Conservation (phyloP, 1,140 invertebrate species). For the Lucilia sericata region DNA sequence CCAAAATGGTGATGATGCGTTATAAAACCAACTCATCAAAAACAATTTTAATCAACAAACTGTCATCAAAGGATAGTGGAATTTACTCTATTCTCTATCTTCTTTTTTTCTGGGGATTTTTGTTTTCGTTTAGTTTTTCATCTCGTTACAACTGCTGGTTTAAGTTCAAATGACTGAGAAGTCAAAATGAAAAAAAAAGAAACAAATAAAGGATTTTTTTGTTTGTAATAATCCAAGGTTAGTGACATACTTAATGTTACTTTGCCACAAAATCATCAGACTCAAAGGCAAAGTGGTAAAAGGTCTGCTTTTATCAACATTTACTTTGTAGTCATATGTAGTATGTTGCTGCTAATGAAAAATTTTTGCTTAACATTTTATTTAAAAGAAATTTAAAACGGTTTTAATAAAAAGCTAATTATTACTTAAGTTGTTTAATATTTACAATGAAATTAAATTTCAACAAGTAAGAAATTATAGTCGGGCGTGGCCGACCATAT, state of each 20-base stretch:
- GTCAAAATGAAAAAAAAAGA: background rate
- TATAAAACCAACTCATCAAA: constrained; percentile 14
- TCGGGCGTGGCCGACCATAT: too few relatives aligned
- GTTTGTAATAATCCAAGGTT: background rate
- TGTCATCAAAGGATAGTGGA: constrained; percentile 4
- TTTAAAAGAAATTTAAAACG: too few relatives aligned
- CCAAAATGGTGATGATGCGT: constrained; percentile 9
- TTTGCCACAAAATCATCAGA: background rate
- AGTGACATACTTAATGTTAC: background rate
- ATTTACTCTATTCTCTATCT: background rate
- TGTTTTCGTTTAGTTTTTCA: background rate
- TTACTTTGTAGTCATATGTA: background rate
- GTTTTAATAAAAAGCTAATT: too few relatives aligned
- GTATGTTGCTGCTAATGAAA: too few relatives aligned
- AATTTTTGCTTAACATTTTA: too few relatives aligned
- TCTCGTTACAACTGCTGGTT: background rate
- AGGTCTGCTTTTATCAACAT: background rate
- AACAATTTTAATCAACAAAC: constrained; percentile 21
- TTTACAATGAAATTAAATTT: too few relatives aligned
- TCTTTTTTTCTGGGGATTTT: background rate
- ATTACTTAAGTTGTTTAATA: too few relatives aligned
- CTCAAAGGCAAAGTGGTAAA: background rate
- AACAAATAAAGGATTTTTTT: background rate
- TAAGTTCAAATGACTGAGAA: background rate
- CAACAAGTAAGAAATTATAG: too few relatives aligned